Base-by-base conservation (phyloP, 2,113 vertebrate genomes). In the Dicerorhinus sumatrensis region DNA sequence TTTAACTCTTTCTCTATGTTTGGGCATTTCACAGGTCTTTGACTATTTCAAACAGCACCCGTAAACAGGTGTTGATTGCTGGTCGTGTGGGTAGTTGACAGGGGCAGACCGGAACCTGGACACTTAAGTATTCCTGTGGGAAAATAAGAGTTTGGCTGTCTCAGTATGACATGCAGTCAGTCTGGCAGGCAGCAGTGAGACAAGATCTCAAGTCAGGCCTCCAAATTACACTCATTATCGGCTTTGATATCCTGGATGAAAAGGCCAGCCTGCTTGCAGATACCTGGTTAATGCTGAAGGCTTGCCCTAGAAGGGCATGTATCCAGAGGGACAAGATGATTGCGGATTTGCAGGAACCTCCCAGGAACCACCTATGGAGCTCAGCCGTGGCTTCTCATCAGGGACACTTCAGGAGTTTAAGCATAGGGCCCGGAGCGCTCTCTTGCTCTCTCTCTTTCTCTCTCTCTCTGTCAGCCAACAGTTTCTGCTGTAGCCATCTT, bases 171-270 rank as follows among this genome's bases (percentile, higher is more conserved):
- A 16, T 31, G 23, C 31, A 25, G n/a, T 56, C 48, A 23, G 33
- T 36, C 31, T 14, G 48, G 36, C 21, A 54, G 63, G 70, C 54
- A 84, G 46, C 60, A 58, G 7, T 58, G 31, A 89, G 95, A 94
- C 48, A 94, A 58, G 79, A 94, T 96, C 96, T 93, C 39, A 89
- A 85, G 48, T 33, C 62, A 81, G 88, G 31, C 11, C 46, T 84
- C 67, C 60, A 93, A 63, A 91, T 93, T 67, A 96, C 33, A 42
- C 56, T 96, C 62, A 85, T 91, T 82, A 89, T 5, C 1, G 25
- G 39, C 88, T 84, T 90, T 90, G 70, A 89, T 84, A 33, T 94
- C 39, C 33, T 65, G 33, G 58, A 82, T 80, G 60, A 88, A 87
- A 77, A 88, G 27, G 29, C 51, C 18, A 31, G 17, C 0, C 1